phyloP scores from a whole-genome alignment of 2,888 invertebrate genomes.

The Tryphoninae sp. region DNA sequence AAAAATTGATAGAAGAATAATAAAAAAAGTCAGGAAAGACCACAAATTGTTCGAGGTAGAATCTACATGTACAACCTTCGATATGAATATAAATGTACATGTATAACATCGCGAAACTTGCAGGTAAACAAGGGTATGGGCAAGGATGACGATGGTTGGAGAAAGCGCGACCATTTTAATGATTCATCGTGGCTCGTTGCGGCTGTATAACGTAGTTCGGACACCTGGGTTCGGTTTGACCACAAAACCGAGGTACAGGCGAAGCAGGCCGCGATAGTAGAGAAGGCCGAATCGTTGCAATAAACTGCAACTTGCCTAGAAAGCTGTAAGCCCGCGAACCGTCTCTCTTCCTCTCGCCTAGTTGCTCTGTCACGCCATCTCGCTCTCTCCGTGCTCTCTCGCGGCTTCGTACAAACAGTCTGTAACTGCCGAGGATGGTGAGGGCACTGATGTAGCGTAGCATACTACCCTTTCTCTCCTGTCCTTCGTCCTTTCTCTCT shows the following conservation, averaged over 20 bases:
- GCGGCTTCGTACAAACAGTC: constrained; percentile 13
- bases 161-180: constrained; percentile 61
- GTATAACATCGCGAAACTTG: neutral
- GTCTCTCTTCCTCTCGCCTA: neutral
- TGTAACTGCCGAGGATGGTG: neutral
- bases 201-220: constrained; percentile 60
- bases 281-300: constrained; percentile 56
- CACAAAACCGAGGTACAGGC: constrained; percentile 61
- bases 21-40: too few species aligned
- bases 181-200: constrained; percentile 63
- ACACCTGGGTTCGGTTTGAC: constrained; percentile 65
- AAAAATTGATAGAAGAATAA: too few species aligned
- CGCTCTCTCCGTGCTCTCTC: neutral
- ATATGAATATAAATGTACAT: constrained; percentile 5
- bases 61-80: neutral
- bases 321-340: constrained; percentile 51
- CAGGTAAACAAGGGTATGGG: constrained; percentile 6
- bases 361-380: neutral
- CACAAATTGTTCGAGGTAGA: too few species aligned
- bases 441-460: neutral
- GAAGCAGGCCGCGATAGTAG: constrained; percentile 13
- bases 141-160: constrained; percentile 18
- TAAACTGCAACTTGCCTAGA: constrained; percentile 62
- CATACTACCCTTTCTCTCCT: neutral
- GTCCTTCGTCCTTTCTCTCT: neutral